phyloP scores from a whole-genome alignment of 2,888 invertebrate genomes.

The Toxonevra muliebris region DNA sequence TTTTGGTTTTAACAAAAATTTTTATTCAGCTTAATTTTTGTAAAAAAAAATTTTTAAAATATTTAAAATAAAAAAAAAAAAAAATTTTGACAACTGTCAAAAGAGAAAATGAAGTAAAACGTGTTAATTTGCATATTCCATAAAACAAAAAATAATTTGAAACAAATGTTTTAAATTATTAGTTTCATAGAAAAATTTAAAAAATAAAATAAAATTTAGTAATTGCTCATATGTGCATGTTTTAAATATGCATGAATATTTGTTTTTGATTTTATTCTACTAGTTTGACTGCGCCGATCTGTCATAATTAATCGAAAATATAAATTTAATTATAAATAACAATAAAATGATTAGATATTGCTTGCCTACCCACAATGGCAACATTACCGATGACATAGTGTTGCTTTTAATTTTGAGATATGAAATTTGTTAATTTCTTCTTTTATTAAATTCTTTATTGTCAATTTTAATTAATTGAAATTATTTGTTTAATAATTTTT shows the following conservation, averaged over 20 bases:
- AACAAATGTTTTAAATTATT: not conserved
- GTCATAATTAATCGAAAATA: too few relatives aligned
- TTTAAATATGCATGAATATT: not conserved
- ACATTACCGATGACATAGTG: too few relatives aligned
- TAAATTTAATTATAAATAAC: too few relatives aligned
- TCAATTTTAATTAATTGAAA: too few relatives aligned
- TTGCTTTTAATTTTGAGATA: too few relatives aligned
- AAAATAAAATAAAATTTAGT: not conserved
- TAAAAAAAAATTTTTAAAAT: slow-evolving; percentile 11
- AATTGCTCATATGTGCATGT: not conserved
- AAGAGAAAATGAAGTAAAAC: slow-evolving; percentile 3
- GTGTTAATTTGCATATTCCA: not conserved
- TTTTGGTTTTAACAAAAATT: slow-evolving; percentile 15
- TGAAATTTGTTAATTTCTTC: too few relatives aligned
- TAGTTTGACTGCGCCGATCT: too few relatives aligned
- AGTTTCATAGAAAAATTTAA: not conserved
- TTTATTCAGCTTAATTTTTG: not conserved
- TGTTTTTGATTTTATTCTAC: too few relatives aligned
- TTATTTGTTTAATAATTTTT: slow-evolving; percentile 3
- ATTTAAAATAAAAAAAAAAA: not conserved
- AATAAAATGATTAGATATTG: too few relatives aligned
- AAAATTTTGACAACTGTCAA: slow-evolving; percentile 36
- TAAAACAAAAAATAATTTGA: not conserved
- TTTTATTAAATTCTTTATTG: too few relatives aligned
- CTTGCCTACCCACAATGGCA: too few relatives aligned